phyloP scores from a whole-genome alignment of 2,113 vertebrate genomes.

The Oryzias melastigma region DNA sequence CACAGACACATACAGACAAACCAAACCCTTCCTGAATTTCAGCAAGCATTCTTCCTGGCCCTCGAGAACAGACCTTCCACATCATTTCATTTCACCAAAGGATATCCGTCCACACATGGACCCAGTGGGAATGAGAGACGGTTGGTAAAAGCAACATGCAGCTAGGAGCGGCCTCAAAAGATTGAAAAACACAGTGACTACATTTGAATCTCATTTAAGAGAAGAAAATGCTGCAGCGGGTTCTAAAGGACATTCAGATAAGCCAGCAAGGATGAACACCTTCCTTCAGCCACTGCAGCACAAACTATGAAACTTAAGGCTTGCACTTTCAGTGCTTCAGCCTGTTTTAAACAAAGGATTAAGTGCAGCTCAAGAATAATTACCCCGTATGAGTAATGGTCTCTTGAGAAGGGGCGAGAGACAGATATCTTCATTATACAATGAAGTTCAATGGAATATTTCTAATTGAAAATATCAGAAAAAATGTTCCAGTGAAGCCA shows the following conservation, averaged over 20 bases:
- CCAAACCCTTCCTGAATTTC: constrained; percentile 37
- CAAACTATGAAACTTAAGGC: constrained; percentile 16
- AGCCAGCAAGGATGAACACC: constrained; percentile 18
- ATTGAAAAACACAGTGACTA: constrained; percentile 35
- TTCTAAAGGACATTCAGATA: constrained; percentile 47
- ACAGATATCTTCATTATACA: constrained; percentile 40
- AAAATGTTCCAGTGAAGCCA: constrained; percentile 32
- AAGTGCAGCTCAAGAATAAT: constrained; percentile 52
- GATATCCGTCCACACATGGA: constrained; percentile 53
- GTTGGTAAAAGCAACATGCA: constrained; percentile 60
- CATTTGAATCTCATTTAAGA: constrained; percentile 33
- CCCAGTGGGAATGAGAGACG: constrained; percentile 63
- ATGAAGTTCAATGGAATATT: constrained; percentile 52
- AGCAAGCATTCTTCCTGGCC: constrained; percentile 31
- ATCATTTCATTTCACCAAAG: constrained; percentile 65
- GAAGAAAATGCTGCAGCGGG: constrained; percentile 30
- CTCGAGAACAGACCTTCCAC: constrained; percentile 47
- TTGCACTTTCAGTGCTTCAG: constrained; percentile 23
- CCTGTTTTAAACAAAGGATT: constrained; percentile 45
- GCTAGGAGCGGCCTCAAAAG: constrained; percentile 51
- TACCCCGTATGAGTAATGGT: constrained; percentile 29
- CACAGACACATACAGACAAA: background rate
- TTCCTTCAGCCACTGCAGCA: constrained; percentile 23
- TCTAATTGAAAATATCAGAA: constrained; percentile 54
- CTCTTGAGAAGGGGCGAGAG: constrained; percentile 26